Conservation (phyloP, 2,797 vertebrate genomes). For the Rhynchotus rufescens region DNA sequence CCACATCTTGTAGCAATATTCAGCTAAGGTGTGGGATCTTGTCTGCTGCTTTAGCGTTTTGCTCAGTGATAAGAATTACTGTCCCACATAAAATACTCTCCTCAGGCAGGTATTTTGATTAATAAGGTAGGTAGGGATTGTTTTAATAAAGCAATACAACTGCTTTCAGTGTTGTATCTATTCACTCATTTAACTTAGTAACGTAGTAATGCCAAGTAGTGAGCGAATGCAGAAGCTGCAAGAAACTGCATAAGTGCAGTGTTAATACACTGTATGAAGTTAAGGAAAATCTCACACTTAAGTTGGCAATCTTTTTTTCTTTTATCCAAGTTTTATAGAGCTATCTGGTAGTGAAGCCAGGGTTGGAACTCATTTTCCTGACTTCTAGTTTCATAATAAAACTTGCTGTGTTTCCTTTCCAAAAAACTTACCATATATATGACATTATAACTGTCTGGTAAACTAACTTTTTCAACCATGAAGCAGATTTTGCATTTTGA, state of each 20-base stretch:
- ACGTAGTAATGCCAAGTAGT: not conserved
- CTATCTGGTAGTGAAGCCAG: conserved; percentile 50
- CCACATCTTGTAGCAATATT: not conserved
- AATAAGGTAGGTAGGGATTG: conserved; percentile 15
- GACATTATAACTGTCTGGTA: conserved; percentile 67
- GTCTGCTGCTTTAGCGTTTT: not conserved
- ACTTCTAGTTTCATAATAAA: conserved; percentile 56
- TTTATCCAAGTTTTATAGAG: conserved; percentile 57
- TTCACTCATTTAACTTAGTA: not conserved
- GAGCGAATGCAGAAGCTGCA: conserved; percentile 22
- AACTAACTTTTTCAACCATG: conserved; percentile 57
- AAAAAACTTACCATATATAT: conserved; percentile 53
- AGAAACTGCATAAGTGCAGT: conserved; percentile 55
- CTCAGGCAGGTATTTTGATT: not conserved
- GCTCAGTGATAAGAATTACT: not conserved
- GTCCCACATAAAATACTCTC: not conserved
- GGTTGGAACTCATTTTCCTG: conserved; percentile 58
- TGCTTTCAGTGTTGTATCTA: not conserved
- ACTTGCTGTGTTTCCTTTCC: conserved; percentile 60
- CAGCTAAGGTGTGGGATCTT: not conserved
- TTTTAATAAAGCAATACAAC: not conserved
- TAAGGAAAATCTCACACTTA: conserved; percentile 50
- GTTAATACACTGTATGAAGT: conserved; percentile 66
- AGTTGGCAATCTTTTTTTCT: conserved; percentile 42
- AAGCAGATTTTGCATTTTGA: conserved; percentile 65